These are phyloP conservation scores for Thyatira batis DNA, from an alignment of 2,888 invertebrate species.

Conservation along the genomic window DNA sequence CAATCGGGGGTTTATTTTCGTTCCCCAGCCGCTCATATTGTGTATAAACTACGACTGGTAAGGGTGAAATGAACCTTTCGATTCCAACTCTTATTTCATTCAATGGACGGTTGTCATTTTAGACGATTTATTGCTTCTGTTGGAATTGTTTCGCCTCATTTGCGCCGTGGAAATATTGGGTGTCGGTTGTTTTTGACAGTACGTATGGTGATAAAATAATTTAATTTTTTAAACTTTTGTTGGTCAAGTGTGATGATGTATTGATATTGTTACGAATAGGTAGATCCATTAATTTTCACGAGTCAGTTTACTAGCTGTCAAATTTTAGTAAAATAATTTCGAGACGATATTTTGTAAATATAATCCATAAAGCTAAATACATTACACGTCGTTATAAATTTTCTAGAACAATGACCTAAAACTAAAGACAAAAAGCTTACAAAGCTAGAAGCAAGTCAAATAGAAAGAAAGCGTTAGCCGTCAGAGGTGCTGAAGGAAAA, in stretches of 20 bases:
- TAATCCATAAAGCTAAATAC: too few species aligned
- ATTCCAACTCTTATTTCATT: conserved; percentile 4
- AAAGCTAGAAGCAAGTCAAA: too few species aligned
- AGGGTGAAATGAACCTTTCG: conserved; percentile 14
- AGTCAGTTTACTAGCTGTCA: too few species aligned
- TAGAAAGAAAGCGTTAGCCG: neutral
- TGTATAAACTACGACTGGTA: conserved; percentile 13
- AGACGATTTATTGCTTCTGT: neutral
- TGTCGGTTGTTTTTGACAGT: neutral
- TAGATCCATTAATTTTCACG: too few species aligned
- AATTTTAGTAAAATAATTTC: too few species aligned
- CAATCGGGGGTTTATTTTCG: conserved; percentile 36
- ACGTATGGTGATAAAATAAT: neutral
- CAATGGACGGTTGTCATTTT: conserved; percentile 4
- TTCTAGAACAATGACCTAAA: too few species aligned
- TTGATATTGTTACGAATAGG: too few species aligned
- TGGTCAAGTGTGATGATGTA: too few species aligned
- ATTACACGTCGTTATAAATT: too few species aligned
- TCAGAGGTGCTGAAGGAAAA: neutral
- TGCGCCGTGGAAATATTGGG: neutral
- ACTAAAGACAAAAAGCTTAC: too few species aligned
- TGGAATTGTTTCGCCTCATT: conserved; percentile 2
- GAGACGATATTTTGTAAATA: too few species aligned
- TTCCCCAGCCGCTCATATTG: conserved; percentile 35
- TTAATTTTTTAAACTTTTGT: neutral